Percentiles rank a stretch among this genome's conserved stretches.
Conservation (phyloP, 2,113 vertebrate species). For the Daphoenositta chrysoptera region DNA sequence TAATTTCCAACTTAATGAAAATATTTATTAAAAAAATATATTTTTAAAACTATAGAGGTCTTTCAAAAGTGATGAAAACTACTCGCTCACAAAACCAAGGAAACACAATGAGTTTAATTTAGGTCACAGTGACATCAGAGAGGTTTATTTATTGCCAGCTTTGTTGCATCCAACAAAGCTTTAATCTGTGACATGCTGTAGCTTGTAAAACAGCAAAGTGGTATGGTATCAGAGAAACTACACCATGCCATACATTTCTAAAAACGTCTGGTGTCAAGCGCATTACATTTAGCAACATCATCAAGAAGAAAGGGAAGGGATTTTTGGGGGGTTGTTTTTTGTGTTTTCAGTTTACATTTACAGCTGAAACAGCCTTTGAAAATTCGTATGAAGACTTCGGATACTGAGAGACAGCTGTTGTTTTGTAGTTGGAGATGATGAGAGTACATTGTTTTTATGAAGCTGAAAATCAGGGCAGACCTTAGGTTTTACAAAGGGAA, state of each 20-base stretch:
- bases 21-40: background rate
- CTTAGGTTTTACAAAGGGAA: background rate
- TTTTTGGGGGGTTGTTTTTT: background rate
- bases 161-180: slow-evolving; percentile 64
- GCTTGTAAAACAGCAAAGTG: slow-evolving; percentile 65
- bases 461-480: slow-evolving; percentile 43
- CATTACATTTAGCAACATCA: background rate
- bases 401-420: slow-evolving; percentile 46
- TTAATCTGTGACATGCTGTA: slow-evolving; percentile 65
- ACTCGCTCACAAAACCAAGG: background rate
- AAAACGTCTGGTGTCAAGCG: slow-evolving; percentile 10
- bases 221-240: slow-evolving; percentile 56
- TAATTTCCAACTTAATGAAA: background rate
- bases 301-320: slow-evolving; percentile 43
- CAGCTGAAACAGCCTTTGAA: slow-evolving; percentile 53
- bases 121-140: slow-evolving; percentile 63
- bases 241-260: slow-evolving; percentile 50
- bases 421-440: background rate
- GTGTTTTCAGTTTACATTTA: slow-evolving; percentile 37
- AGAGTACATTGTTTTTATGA: background rate
- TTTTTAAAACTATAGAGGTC: background rate
- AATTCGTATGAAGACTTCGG: slow-evolving; percentile 32
- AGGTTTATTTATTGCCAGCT: slow-evolving; percentile 64
- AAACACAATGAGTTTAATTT: slow-evolving; percentile 61
- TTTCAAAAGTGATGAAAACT: background rate